Conservation (phyloP, 2,888 invertebrate species). For the Teleiodes luculella region DNA sequence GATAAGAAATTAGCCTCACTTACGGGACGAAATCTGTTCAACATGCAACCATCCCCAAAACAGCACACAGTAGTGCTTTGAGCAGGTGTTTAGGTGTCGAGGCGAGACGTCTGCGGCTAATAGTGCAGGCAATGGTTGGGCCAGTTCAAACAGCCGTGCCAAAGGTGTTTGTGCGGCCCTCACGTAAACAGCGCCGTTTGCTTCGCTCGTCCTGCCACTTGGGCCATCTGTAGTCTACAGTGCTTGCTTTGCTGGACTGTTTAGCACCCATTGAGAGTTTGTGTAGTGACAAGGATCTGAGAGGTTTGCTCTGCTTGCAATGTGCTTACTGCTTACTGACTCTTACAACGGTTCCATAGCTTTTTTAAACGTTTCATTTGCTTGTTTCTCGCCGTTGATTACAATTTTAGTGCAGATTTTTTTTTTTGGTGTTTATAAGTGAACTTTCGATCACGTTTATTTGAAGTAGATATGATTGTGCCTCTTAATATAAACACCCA, state of each 20-base stretch:
- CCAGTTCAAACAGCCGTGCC: constrained; percentile 61
- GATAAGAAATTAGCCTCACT: no score
- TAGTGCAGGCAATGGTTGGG: constrained; percentile 66
- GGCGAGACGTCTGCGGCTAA: constrained; percentile 65
- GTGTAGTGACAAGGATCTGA: background rate
- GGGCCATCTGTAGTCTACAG: background rate
- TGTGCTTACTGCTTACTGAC: no score
- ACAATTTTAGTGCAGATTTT: no score
- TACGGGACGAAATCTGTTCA: no score
- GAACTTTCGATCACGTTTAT: no score
- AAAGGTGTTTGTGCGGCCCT: constrained; percentile 69
- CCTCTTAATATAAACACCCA: no score
- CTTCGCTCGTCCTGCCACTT: constrained; percentile 28
- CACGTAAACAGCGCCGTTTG: constrained; percentile 65
- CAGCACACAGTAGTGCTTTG: constrained; percentile 2
- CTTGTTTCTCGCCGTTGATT: no score
- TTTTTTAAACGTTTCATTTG: no score
- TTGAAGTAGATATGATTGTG: no score
- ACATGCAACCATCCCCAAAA: background rate
- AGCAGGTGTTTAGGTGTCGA: constrained; percentile 38
- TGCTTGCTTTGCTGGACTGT: constrained; percentile 1
- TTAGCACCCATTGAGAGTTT: background rate
- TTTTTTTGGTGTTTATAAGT: no score
- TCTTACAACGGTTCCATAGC: no score
- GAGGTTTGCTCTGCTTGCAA: no score